Percentiles rank a stretch among this genome's conserved stretches.
Conservation (phyloP, 2,888 invertebrate species). For the Venustoraphidia nigricollis region DNA sequence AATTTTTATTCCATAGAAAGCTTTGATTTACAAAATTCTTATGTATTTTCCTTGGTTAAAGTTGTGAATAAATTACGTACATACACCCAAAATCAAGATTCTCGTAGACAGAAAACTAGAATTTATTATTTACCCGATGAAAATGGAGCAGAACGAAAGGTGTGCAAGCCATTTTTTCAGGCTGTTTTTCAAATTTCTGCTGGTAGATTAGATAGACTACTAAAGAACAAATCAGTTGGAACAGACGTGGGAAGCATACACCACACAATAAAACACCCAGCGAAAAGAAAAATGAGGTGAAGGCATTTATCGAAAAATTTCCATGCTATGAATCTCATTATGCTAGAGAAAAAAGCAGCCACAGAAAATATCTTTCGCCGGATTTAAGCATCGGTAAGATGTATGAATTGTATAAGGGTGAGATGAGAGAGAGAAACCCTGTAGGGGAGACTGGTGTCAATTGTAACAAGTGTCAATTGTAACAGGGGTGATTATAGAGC, state of each 20-base stretch:
- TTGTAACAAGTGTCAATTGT: too few species aligned
- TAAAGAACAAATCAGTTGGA: conserved; percentile 9
- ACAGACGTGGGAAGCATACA: conserved; percentile 11
- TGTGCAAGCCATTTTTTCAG: conserved; percentile 12
- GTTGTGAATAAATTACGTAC: background rate
- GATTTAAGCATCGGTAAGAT: conserved; percentile 12
- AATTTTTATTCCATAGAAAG: background rate
- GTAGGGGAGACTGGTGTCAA: conserved; percentile 8
- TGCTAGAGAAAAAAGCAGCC: conserved; percentile 9
- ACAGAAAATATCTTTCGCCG: conserved; percentile 12
- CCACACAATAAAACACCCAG: conserved; percentile 11
- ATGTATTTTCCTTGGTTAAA: background rate
- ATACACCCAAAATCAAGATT: background rate
- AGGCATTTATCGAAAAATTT: conserved; percentile 7
- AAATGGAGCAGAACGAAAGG: conserved; percentile 6
- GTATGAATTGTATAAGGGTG: conserved; percentile 10
- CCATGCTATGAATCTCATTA: conserved; percentile 12
- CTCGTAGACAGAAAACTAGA: conserved; percentile 8
- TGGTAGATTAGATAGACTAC: conserved; percentile 9
- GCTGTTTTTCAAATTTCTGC: conserved; percentile 9
- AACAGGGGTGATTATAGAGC: too few species aligned
- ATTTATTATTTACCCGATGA: conserved; percentile 9
- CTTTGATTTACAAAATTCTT: background rate
- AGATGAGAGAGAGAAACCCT: too few species aligned
- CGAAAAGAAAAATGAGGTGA: conserved; percentile 8